Evolutionary conservation across 2,797 vertebrate genomes (phyloP).

Genomic region (Atherinosoma microstoma): DNA sequence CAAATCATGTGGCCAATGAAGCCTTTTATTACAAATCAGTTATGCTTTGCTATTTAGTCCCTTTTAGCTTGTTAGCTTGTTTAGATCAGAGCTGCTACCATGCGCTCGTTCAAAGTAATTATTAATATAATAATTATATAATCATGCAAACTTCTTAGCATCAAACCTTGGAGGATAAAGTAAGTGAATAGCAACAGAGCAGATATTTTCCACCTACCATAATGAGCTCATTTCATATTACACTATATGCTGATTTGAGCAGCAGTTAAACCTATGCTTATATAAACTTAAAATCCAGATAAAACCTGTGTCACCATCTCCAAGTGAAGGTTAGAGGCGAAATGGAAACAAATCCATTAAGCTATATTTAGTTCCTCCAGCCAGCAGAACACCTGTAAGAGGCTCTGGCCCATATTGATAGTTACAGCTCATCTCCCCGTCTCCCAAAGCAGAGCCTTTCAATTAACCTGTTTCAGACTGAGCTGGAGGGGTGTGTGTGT

Average conservation of each 20-base stretch:
- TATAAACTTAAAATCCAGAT: neutral
- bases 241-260: neutral
- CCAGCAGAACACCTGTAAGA: conserved; percentile 31
- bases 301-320: neutral
- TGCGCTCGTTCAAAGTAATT: no score
- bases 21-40: no score
- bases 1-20: no score
- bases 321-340: conserved; percentile 9
- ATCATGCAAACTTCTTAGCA: no score
- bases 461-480: conserved; percentile 70
- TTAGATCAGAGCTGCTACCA: no score
- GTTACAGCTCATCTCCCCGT: conserved; percentile 57
- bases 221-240: neutral
- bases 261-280: neutral
- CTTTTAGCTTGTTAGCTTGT: no score
- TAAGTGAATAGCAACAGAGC: no score
- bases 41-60: no score
- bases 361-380: conserved; percentile 47
- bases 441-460: conserved; percentile 60
- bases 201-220: no score
- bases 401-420: conserved; percentile 51
- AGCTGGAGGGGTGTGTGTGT: neutral
- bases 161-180: no score
- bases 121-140: no score
- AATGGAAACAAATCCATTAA: conserved; percentile 16